Evolutionary conservation across 2,888 invertebrate species (phyloP), one percentile per base, ranked within the genome.

Genomic region (Adineta ricciae): DNA sequence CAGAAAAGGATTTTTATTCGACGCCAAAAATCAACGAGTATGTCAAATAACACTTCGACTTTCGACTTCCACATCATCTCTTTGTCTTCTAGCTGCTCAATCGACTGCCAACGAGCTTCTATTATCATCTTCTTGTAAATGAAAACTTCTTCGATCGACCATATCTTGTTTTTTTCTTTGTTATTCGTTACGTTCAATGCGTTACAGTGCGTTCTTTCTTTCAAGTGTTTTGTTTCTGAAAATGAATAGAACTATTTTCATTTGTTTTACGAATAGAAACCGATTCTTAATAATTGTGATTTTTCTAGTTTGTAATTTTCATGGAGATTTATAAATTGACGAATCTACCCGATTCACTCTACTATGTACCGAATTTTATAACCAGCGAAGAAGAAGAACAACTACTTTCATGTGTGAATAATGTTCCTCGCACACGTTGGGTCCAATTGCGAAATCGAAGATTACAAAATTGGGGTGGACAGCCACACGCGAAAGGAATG

Each of bases 391-490:
- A 92, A 87, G 91, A 91, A 87, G 91, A 92, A 84, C 90, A 92
- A 41, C 93, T 98, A 86, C 88, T 96, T 83, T 92, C 93, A 54
- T 92, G 93, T 87, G 93, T 97, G 41, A 93, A 95, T 88, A 91
- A 92, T 64, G 93, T 94, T 16, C 97, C 98, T 1, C 89, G 94
- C 93, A 97, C 97, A 16, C 96, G 96, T 91, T 99, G 99, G 99
- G 96, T 96, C 2, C 94, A 94, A 89, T 92, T 99, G 72, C 93
- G 94, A 36, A 94, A 96, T 89, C 92, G 98, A 87, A 93, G 97
- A 87, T 92, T 99, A n/a, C 96, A 98, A 90, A 97, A 98, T 90
- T 99, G 97, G 93, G 98, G 91, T 41, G 98, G 98, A 0, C 92
- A 96, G 85, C 97, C 97, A 0, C 96, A 96, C 89, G 93, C 93